Percentiles rank a stretch among this genome's conserved stretches.
These are phyloP conservation scores for Sericinus montela DNA, from an alignment of 2,888 invertebrate species.

Conservation along the genomic window DNA sequence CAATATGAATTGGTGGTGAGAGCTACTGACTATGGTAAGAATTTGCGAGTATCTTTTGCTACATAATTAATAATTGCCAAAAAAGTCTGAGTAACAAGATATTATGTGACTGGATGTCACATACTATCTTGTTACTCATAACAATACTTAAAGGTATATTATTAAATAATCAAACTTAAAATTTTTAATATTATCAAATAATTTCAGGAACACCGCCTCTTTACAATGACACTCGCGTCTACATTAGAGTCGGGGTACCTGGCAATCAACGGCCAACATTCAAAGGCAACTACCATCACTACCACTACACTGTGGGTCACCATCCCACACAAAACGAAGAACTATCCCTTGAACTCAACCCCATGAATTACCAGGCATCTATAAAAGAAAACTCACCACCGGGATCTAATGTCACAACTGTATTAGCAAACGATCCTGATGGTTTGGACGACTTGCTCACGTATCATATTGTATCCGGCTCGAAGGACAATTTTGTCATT, in stretches of 20 bases:
- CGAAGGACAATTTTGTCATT: conserved; percentile 88
- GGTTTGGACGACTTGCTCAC: conserved; percentile 84
- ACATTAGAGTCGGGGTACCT: conserved; percentile 87
- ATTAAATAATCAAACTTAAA: no score
- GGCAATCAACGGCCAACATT: conserved; percentile 90
- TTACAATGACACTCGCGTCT: conserved; percentile 82
- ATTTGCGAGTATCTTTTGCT: background rate
- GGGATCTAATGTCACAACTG: conserved; percentile 84
- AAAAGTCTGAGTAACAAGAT: no score
- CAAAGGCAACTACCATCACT: conserved; percentile 83
- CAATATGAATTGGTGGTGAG: conserved; percentile 84
- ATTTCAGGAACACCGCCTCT: conserved; percentile 80
- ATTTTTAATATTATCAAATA: background rate
- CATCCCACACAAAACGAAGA: conserved; percentile 54
- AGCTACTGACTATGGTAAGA: conserved; percentile 84
- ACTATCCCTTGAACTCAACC: conserved; percentile 78
- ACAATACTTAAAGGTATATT: no score
- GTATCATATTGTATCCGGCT: conserved; percentile 85
- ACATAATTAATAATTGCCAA: no score
- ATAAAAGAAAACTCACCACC: conserved; percentile 84
- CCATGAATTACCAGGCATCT: conserved; percentile 84
- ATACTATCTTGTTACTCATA: no score
- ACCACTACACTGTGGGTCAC: conserved; percentile 61
- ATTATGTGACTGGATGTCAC: no score
- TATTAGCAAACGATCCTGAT: conserved; percentile 88